Evolutionary conservation across 2,888 invertebrate species (phyloP), one percentile per base, ranked within the genome.

Genomic region (Dendrolimus pini): DNA sequence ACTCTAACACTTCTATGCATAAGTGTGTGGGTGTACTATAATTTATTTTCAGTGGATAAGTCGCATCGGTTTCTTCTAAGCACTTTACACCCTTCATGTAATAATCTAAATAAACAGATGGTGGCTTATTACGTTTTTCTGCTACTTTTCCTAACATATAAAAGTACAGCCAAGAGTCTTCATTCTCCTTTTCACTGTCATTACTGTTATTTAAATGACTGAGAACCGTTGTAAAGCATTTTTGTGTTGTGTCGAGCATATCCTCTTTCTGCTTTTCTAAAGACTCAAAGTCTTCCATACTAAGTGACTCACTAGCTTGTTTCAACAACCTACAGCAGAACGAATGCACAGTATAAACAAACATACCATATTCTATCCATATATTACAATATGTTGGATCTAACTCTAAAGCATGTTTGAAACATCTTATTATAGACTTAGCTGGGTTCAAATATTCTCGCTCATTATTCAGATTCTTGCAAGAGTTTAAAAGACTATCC

Each of bases 121-220:
- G 95, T 59, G 94, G 93, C 64, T 94, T 94, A 65, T 94, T 94
- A 60, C 93, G 93, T 76, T 98, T 99, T 80, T 98, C 98, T 0
- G 95, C 93, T 57, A 98, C 95, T 92, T 99, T 99, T 0, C 97
- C 98, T n/a, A 98, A 89, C 96, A 98, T 97, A 76, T 98, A 98
- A 80, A 97, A 96, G 73, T 96, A 95, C 52, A 98, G 89, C 98
- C 98, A 99, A 59, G 95, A 93, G 75, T 98, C 98, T 75, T 98
- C 97, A 63, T 94, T 93, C 0, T 91, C 82, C 62, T 92, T 92
- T 58, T 93, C 93, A 1, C 89, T 81, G 64, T 92, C 92, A 57
- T 77, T 80, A 60, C 80, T 86, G 55, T 82, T 86, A 60, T 93
- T 92, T 58, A 93, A 91, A 65, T 94, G 91, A 58, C 92, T 91